Percentiles rank a stretch among this genome's conserved stretches.
These are phyloP conservation scores for Drosophila ustulata DNA, from an alignment of 2,888 invertebrate genomes.

Conservation along the genomic window DNA sequence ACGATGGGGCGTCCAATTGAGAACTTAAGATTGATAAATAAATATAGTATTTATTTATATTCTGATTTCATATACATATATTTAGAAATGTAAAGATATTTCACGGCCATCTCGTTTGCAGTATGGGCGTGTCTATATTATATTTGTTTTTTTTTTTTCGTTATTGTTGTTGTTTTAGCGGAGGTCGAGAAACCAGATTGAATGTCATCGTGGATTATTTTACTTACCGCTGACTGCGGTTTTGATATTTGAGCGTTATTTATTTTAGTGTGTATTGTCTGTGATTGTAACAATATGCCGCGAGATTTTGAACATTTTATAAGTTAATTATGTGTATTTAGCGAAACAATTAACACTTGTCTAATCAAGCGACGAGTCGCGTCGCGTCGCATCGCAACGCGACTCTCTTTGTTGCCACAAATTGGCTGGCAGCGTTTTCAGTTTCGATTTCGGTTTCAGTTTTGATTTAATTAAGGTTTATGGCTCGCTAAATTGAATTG, in stretches of 20 bases:
- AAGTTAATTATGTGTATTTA: constrained; percentile 35
- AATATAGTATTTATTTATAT: constrained; percentile 13
- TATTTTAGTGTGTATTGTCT: constrained; percentile 8
- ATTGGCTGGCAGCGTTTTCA: constrained; percentile 8
- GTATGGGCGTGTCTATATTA: constrained; percentile 19
- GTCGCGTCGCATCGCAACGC: neutral
- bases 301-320: constrained; percentile 20
- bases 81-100: constrained; percentile 19
- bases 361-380: constrained; percentile 47
- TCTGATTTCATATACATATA: neutral
- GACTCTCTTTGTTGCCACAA: constrained; percentile 18
- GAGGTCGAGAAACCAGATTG: constrained; percentile 48
- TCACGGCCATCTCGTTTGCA: constrained; percentile 35
- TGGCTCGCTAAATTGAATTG: constrained; percentile 41
- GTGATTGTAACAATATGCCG: constrained; percentile 29
- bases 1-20: constrained; percentile 5
- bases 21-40: constrained; percentile 18
- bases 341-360: constrained; percentile 57
- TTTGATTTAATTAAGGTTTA: constrained; percentile 59
- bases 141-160: neutral
- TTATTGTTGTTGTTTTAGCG: constrained; percentile 1
- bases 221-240: constrained; percentile 1
- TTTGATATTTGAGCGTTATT: neutral
- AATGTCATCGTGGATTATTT: constrained; percentile 15
- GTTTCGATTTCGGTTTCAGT: constrained; percentile 31